These are phyloP conservation scores for Benitochromis conjunctus DNA, from an alignment of 2,113 vertebrate genomes.

Conservation along the genomic window DNA sequence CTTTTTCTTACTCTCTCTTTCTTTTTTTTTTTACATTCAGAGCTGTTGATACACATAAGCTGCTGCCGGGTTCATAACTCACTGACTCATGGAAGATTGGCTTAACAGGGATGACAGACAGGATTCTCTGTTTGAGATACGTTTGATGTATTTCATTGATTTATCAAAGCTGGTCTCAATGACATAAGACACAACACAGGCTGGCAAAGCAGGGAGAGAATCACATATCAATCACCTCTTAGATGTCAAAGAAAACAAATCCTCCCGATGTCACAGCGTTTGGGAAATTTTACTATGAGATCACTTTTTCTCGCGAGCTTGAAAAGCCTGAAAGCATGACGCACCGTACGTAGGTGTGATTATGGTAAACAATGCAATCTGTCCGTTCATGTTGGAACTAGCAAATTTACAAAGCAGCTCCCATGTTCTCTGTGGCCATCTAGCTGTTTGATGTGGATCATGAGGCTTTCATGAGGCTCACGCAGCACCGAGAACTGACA, in stretches of 20 bases:
- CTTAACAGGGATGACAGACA: conserved; percentile 11
- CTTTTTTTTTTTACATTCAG: background rate
- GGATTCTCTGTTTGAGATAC: conserved; percentile 3
- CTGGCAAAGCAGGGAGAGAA: background rate
- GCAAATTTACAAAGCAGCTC: conserved; percentile 1
- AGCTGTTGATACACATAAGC: conserved; percentile 1
- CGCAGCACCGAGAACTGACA: conserved; percentile 19
- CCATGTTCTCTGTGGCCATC: conserved; percentile 4
- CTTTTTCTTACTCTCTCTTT: background rate
- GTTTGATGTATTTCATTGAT: conserved; percentile 41
- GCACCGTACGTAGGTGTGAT: background rate
- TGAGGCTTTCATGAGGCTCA: conserved; percentile 33
- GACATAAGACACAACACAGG: background rate
- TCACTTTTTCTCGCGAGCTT: background rate
- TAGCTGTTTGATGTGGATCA: conserved; percentile 41
- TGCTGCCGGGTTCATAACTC: conserved; percentile 9
- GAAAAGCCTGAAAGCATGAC: background rate
- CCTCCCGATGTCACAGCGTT: background rate
- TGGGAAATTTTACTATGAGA: conserved; percentile 16
- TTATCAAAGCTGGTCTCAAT: conserved; percentile 32
- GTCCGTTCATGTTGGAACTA: background rate
- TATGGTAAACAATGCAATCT: conserved; percentile 17
- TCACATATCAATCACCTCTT: conserved; percentile 19
- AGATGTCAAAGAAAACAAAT: conserved; percentile 23
- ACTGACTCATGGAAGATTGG: conserved; percentile 12